These are phyloP conservation scores for Phoxinus dragarum DNA, from an alignment of 2,797 vertebrate genomes.

Conservation along the genomic window DNA sequence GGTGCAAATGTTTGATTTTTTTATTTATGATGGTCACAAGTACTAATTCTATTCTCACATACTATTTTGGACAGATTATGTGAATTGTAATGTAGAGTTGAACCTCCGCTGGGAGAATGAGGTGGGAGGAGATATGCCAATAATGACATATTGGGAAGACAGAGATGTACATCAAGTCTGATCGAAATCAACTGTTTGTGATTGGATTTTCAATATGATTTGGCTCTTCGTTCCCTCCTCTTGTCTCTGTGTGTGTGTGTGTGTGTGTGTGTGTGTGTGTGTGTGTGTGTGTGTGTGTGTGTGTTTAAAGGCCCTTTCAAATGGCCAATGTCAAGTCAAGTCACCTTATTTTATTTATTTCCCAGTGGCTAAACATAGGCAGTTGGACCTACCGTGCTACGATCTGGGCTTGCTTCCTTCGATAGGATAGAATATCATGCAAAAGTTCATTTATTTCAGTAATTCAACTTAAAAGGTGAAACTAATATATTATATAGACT, in stretches of 20 bases:
- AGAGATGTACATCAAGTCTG: not conserved
- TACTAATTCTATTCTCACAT: not conserved
- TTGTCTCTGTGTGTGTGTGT: not conserved
- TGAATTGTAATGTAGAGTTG: not conserved
- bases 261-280: not conserved
- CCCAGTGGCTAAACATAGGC: not conserved
- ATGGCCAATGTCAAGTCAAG: not conserved
- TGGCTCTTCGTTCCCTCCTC: not conserved
- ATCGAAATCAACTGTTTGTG: not conserved
- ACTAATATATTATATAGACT: no score
- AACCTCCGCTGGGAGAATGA: not conserved
- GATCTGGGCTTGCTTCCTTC: no score
- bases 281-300: not conserved
- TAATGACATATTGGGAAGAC: not conserved
- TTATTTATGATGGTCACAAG: not conserved
- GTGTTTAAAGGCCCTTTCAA: not conserved
- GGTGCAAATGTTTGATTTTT: not conserved
- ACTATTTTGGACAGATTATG: not conserved
- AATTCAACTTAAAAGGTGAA: no score
- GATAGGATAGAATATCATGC: no score
- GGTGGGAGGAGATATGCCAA: not conserved
- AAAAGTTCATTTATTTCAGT: no score
- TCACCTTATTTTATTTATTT: not conserved
- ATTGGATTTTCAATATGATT: slow-evolving; percentile 6
- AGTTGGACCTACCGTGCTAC: no score